phyloP scores from a whole-genome alignment of 2,113 vertebrate genomes.

The Orientallactaga bullata region DNA sequence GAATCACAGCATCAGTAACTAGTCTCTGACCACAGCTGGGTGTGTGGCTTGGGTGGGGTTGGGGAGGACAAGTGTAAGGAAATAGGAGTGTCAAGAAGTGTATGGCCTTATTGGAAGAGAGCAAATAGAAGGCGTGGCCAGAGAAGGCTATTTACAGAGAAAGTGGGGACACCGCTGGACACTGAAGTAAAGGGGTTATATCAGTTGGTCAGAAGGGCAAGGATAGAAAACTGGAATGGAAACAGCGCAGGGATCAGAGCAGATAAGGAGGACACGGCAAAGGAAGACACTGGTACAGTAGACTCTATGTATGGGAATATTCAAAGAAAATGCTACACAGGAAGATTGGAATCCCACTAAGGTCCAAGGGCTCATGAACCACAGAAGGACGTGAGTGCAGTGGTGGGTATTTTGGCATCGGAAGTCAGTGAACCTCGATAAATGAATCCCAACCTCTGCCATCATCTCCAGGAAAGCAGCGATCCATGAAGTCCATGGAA shows the following conservation, averaged over 20 bases:
- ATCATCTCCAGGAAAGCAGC: not conserved
- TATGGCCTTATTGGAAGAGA: not conserved
- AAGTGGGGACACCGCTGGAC: not conserved
- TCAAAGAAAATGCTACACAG: not conserved
- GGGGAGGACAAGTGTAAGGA: not conserved
- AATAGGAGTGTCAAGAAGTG: not conserved
- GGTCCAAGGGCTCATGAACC: not conserved
- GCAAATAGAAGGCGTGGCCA: not conserved
- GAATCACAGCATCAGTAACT: not conserved
- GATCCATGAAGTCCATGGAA: not conserved
- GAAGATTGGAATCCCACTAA: not conserved
- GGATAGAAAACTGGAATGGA: no score
- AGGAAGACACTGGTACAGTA: not conserved
- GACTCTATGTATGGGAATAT: not conserved
- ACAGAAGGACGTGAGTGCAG: not conserved
- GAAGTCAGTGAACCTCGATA: not conserved
- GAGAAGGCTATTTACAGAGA: not conserved
- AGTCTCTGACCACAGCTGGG: not conserved
- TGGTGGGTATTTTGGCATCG: not conserved
- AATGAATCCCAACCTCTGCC: not conserved
- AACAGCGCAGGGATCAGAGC: not conserved
- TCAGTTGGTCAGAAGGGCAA: not conserved
- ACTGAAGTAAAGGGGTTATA: not conserved
- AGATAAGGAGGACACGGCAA: not conserved
- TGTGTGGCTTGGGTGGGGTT: not conserved